These are phyloP conservation scores for Quiscalus mexicanus DNA, from an alignment of 2,113 vertebrate genomes.

Conservation along the genomic window DNA sequence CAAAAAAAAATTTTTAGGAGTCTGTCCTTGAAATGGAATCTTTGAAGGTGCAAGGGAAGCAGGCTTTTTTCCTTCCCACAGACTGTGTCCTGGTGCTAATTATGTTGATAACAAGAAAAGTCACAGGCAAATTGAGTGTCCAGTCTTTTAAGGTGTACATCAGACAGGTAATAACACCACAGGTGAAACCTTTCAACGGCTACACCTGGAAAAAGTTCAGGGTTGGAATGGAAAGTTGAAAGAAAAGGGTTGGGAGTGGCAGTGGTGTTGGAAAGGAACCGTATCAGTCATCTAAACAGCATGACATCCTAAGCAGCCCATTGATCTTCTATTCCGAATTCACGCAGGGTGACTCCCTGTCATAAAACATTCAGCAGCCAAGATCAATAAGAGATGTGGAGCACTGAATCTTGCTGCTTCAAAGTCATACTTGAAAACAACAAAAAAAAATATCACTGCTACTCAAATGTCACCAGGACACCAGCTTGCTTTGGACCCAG, in stretches of 20 bases:
- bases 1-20: not conserved
- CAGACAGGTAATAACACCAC: not conserved
- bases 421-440: slow-evolving; percentile 58
- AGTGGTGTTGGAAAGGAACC: not conserved
- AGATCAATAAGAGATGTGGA: slow-evolving; percentile 72
- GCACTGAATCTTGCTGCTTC: slow-evolving; percentile 56
- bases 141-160: not conserved
- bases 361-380: slow-evolving; percentile 76
- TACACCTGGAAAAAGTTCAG: not conserved
- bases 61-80: not conserved
- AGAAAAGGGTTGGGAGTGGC: not conserved
- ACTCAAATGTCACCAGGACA: slow-evolving; percentile 43
- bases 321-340: slow-evolving; percentile 72
- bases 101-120: not conserved
- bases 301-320: slow-evolving; percentile 57
- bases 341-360: slow-evolving; percentile 55
- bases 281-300: slow-evolving; percentile 33
- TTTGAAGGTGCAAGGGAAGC: not conserved
- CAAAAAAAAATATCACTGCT: slow-evolving; percentile 30
- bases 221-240: not conserved
- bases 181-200: not conserved
- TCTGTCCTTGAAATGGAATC: not conserved
- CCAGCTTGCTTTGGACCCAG: not conserved
- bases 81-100: not conserved
- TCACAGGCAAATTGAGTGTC: not conserved